phyloP scores from a whole-genome alignment of 2,888 invertebrate species.

The Fragum sueziense region DNA sequence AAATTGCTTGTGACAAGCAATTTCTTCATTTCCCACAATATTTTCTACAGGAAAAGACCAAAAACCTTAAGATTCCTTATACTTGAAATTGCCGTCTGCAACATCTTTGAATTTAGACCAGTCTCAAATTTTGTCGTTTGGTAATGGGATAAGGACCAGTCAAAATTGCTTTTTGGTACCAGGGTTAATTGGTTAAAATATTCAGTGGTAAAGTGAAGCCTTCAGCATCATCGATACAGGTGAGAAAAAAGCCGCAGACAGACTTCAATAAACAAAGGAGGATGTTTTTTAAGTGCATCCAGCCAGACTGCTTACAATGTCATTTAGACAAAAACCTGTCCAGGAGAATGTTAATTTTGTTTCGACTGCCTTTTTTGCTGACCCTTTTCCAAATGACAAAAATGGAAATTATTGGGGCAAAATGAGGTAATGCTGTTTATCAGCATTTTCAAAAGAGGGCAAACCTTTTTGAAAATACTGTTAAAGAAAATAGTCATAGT shows the following conservation, averaged over 20 bases:
- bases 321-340: neutral
- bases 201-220: neutral
- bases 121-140: too few relatives aligned
- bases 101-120: too few relatives aligned
- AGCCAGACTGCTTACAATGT: neutral
- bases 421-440: neutral
- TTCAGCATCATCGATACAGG: neutral
- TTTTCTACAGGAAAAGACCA: too few relatives aligned
- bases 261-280: conserved; percentile 4
- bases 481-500: too few relatives aligned
- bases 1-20: neutral
- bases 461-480: too few relatives aligned
- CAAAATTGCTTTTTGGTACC: neutral
- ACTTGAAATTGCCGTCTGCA: too few relatives aligned
- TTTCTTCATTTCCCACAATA: too few relatives aligned
- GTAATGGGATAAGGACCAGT: too few relatives aligned
- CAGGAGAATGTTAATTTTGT: neutral
- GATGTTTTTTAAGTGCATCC: conserved; percentile 1
- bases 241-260: conserved; percentile 9
- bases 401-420: neutral
- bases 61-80: too few relatives aligned
- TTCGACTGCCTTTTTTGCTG: neutral
- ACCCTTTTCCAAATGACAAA: neutral
- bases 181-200: neutral
- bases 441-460: neutral